Evolutionary conservation across 2,113 vertebrate species (phyloP).

Genomic region (Noturus placidus): DNA sequence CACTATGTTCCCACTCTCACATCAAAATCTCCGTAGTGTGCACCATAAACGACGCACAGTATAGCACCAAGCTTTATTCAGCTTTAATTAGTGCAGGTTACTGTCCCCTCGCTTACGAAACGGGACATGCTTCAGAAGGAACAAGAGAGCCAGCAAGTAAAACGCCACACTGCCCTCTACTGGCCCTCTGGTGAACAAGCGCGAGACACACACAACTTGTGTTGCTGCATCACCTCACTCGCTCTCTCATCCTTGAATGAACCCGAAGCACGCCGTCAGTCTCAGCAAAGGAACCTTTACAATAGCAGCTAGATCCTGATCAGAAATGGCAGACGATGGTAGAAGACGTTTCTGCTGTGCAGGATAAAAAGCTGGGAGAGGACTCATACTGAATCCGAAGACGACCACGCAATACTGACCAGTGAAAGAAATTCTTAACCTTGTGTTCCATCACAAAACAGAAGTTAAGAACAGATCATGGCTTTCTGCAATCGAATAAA

Average conservation of each 20-base stretch:
- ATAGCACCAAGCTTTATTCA: constrained; percentile 76
- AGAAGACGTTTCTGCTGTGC: constrained; percentile 13
- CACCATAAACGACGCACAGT: constrained; percentile 40
- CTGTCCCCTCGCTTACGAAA: constrained; percentile 54
- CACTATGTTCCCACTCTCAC: constrained; percentile 37
- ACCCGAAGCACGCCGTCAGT: constrained; percentile 42
- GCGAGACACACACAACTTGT: background rate
- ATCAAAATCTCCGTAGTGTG: constrained; percentile 57
- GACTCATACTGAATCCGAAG: background rate
- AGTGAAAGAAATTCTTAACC: background rate
- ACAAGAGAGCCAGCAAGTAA: constrained; percentile 39
- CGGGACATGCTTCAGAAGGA: constrained; percentile 53
- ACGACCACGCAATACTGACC: constrained; percentile 38
- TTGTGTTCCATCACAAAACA: background rate
- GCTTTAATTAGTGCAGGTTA: constrained; percentile 76
- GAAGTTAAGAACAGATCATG: constrained; percentile 21
- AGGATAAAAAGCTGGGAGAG: constrained; percentile 22
- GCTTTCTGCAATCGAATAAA: constrained; percentile 23
- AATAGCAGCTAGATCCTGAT: constrained; percentile 56
- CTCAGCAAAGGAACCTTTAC: constrained; percentile 49
- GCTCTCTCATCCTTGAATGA: constrained; percentile 43
- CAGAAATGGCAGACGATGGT: constrained; percentile 32
- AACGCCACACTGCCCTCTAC: constrained; percentile 44
- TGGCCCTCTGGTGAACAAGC: constrained; percentile 42
- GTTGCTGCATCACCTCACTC: background rate